Evolutionary conservation across 2,888 invertebrate species (phyloP), one percentile per base, ranked within the genome.

Genomic region (Hoplodrina ambigua): DNA sequence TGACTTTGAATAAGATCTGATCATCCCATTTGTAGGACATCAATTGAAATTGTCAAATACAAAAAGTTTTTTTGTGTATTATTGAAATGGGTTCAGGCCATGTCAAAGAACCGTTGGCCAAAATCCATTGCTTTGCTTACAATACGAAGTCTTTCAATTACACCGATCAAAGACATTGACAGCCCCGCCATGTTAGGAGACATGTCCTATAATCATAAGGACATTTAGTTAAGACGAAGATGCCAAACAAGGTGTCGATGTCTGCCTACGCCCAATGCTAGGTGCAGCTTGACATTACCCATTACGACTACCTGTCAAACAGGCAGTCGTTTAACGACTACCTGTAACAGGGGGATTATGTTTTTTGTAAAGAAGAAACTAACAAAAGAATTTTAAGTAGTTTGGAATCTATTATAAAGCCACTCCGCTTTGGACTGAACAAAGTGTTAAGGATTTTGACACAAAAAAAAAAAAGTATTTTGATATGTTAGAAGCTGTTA

Each of bases 211-310:
- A 72, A 74, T 76, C 67, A 65, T 66, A 70, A 72, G 59, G 57
- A 63, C 50, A 63, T 67, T 74, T 52, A 44, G 69, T 37, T 19
- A 69, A 70, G 64, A 54, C 57, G 25, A 66, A 54, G 58, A 46
- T 55, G 25, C 81, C 75, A 69, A 79, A 83, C 65, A 83, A 54
- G 74, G 85, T 30, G 19, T 15, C 60, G 44, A 75, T 57, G 60
- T 53, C 78, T 67, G 64, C 83, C 81, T 81, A 83, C 79, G 69
- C 70, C 41, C n/a, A 20, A 53, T 19, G 69, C 70, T 67, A 67
- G 69, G 58, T 72, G 64, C 71, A 72, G 72, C 64, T 46, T 75
- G 70, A 80, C 70, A 84, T 81, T 81, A 76, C 76, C 70, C 63
- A 60, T 79, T 76, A 68, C 37, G 75, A 53, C 41, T 55, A 78